Conservation (phyloP, 2,797 vertebrate species). For the Diglossa cyanea region DNA sequence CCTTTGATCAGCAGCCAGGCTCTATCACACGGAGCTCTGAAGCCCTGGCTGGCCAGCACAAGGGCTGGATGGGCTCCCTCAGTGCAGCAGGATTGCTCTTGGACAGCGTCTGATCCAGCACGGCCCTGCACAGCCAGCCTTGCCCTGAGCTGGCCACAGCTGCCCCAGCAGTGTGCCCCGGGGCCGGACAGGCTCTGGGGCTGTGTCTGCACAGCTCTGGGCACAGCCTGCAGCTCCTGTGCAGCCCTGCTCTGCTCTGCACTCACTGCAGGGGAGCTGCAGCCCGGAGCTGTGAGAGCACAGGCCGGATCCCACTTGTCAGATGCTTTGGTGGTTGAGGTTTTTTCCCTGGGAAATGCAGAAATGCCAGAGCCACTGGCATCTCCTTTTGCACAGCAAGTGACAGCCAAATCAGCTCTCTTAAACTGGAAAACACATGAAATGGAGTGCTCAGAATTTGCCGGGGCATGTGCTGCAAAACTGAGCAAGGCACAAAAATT, state of each 20-base stretch:
- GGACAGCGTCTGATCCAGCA: not conserved
- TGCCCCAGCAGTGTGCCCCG: not conserved
- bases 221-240: not conserved
- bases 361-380: not conserved
- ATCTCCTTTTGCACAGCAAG: not conserved
- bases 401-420: not conserved
- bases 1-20: conserved; percentile 63
- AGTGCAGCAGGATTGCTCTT: not conserved
- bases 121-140: not conserved
- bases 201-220: not conserved
- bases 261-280: not conserved
- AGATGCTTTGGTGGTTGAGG: not conserved
- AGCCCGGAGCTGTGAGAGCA: not conserved
- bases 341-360: not conserved
- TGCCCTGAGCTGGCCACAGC: not conserved
- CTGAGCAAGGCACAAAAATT: not conserved
- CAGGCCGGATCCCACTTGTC: not conserved
- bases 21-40: not conserved
- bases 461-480: not conserved
- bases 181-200: not conserved
- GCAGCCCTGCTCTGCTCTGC: not conserved
- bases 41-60: not conserved
- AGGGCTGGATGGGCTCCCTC: not conserved
- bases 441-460: not conserved
- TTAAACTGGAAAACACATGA: not conserved